These are phyloP conservation scores for Phrynocephalus guinanensis DNA, from an alignment of 2,797 vertebrate genomes.

Conservation along the genomic window DNA sequence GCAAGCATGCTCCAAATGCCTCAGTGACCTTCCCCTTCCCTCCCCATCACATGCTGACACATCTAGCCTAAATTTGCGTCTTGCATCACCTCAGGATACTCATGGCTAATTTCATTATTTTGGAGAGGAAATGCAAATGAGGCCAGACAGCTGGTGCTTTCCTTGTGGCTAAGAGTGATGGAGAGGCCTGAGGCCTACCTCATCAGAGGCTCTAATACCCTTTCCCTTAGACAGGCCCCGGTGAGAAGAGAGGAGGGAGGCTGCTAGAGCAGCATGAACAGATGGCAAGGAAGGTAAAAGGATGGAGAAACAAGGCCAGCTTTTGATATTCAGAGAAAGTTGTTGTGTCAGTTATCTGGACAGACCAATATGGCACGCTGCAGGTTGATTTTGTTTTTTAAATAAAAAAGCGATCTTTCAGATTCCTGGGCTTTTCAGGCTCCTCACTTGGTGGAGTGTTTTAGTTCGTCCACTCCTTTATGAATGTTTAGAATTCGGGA, in stretches of 20 bases:
- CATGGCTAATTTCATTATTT: conserved; percentile 98
- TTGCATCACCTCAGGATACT: conserved; percentile 96
- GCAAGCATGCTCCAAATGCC: conserved; percentile 62
- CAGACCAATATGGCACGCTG: conserved; percentile 62
- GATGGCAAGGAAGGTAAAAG: conserved; percentile 83
- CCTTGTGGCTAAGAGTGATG: conserved; percentile 89
- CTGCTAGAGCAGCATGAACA: conserved; percentile 84
- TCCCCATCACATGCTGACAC: conserved; percentile 80
- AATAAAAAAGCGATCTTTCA: neutral
- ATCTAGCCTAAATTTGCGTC: conserved; percentile 84
- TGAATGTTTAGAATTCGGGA: neutral
- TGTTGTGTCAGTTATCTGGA: conserved; percentile 77
- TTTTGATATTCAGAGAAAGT: conserved; percentile 66
- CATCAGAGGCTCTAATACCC: conserved; percentile 83
- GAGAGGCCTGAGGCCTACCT: conserved; percentile 87
- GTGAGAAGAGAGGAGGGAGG: conserved; percentile 80
- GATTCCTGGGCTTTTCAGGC: neutral
- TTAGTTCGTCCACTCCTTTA: accelerated
- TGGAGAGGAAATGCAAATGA: conserved; percentile 95
- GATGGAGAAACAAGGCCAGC: conserved; percentile 73
- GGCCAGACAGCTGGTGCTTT: conserved; percentile 94
- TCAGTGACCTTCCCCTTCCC: conserved; percentile 81
- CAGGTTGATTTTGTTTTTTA: conserved; percentile 20
- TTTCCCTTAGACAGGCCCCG: conserved; percentile 86
- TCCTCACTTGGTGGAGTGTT: accelerated